phyloP scores from a whole-genome alignment of 2,113 vertebrate genomes.

The Ageneiosus marmoratus region DNA sequence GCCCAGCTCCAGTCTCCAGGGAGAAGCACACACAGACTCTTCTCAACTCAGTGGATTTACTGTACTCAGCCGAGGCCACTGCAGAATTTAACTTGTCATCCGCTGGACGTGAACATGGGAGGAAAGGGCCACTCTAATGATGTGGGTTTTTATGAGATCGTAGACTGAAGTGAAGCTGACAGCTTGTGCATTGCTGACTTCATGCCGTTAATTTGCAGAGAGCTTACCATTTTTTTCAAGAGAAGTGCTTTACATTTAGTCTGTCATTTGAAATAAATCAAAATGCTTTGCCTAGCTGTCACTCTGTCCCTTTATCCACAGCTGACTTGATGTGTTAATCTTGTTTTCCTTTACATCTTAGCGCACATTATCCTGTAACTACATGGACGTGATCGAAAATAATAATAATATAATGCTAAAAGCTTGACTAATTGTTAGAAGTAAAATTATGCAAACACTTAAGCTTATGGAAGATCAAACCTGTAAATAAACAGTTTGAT shows the following conservation, averaged over 20 bases:
- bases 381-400: not conserved
- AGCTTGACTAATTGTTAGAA: not conserved
- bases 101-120: constrained; percentile 20
- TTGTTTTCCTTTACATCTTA: not conserved
- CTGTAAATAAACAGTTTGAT: not conserved
- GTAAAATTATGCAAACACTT: not conserved
- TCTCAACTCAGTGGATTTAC: constrained; percentile 26
- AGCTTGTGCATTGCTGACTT: constrained; percentile 11
- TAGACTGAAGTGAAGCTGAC: constrained; percentile 36
- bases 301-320: not conserved
- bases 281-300: constrained; percentile 6
- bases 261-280: constrained; percentile 26
- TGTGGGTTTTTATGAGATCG: constrained; percentile 33
- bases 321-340: not conserved
- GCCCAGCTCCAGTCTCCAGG: constrained; percentile 17
- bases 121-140: constrained; percentile 28
- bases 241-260: constrained; percentile 13
- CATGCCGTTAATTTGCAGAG: constrained; percentile 18
- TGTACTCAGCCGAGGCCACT: not conserved
- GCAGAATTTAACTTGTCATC: constrained; percentile 33
- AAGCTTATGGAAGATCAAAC: not conserved
- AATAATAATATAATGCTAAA: not conserved
- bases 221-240: constrained; percentile 8
- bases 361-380: not conserved
- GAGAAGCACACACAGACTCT: constrained; percentile 3